A percentile compares a stretch with the other conserved stretches of the same genome.
phyloP scores from a whole-genome alignment of 1,140 invertebrate species.

The Halesus radiatus region DNA sequence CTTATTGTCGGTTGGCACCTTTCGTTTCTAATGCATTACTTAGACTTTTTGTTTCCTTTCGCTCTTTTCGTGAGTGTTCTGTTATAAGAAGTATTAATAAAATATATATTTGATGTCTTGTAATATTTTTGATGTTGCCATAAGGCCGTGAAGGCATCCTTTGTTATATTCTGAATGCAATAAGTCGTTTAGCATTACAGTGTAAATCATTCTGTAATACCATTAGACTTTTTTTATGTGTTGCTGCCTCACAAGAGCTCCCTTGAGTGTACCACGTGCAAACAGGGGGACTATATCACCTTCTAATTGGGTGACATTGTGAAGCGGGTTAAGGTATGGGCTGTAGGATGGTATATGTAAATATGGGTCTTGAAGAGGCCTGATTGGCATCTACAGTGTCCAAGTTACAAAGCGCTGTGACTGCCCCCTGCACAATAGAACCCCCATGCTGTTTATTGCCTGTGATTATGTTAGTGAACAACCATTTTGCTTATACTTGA shows the following conservation, averaged over 20 bases:
- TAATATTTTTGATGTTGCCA: conserved; percentile 31
- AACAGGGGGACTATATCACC: no score
- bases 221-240: no score
- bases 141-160: conserved; percentile 8
- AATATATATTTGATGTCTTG: neutral
- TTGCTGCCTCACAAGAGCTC: no score
- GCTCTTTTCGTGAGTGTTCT: neutral
- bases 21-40: conserved; percentile 12
- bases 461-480: conserved; percentile 25
- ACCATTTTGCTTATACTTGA: conserved; percentile 25
- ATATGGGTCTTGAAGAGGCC: no score
- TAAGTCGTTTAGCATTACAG: no score
- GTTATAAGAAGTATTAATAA: neutral
- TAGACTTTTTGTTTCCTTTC: neutral
- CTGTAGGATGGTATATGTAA: no score
- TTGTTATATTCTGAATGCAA: no score
- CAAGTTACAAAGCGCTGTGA: neutral
- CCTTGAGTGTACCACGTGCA: no score
- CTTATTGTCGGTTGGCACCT: conserved; percentile 5
- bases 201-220: no score
- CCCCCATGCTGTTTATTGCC: conserved; percentile 4
- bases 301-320: no score
- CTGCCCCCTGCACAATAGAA: conserved; percentile 13
- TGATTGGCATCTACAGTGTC: no score
- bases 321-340: no score